phyloP scores from a whole-genome alignment of 2,113 vertebrate species.

The Campylomormyrus tamandua region DNA sequence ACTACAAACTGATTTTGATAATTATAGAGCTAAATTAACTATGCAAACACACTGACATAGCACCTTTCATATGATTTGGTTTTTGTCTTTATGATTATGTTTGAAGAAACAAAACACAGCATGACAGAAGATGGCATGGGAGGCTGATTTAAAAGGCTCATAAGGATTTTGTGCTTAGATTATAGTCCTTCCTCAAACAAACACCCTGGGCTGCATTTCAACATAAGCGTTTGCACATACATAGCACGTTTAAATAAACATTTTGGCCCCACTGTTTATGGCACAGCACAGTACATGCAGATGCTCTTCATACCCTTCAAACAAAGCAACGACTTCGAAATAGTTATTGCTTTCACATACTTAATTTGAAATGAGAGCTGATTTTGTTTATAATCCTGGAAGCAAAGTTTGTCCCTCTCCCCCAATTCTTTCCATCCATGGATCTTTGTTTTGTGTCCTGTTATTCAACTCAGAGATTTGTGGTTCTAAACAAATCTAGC shows the following conservation, averaged over 20 bases:
- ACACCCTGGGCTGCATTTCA: constrained; percentile 11
- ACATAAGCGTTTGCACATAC: constrained; percentile 22
- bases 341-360: constrained; percentile 33
- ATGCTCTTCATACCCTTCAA: constrained; percentile 24
- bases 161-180: constrained; percentile 22
- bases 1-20: background rate
- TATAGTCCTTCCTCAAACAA: constrained; percentile 15
- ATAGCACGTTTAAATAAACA: constrained; percentile 32
- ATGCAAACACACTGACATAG: background rate
- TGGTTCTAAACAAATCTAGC: constrained; percentile 31
- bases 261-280: constrained; percentile 20
- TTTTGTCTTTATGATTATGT: constrained; percentile 20
- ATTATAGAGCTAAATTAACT: background rate
- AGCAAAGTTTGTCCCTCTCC: constrained; percentile 5
- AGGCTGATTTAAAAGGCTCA: constrained; percentile 22
- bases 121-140: constrained; percentile 19
- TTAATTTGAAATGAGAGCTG: constrained; percentile 36
- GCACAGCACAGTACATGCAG: constrained; percentile 24
- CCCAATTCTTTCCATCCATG: constrained; percentile 6
- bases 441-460: background rate
- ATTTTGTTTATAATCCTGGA: constrained; percentile 34
- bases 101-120: constrained; percentile 7
- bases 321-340: constrained; percentile 32
- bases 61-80: constrained; percentile 18
- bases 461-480: constrained; percentile 24